A percentile compares a stretch with the other conserved stretches of the same genome.
These are phyloP conservation scores for Strongylocentrotus purpuratus DNA, from an alignment of 35 echinoderm and acorn worm species.

Conservation along the genomic window DNA sequence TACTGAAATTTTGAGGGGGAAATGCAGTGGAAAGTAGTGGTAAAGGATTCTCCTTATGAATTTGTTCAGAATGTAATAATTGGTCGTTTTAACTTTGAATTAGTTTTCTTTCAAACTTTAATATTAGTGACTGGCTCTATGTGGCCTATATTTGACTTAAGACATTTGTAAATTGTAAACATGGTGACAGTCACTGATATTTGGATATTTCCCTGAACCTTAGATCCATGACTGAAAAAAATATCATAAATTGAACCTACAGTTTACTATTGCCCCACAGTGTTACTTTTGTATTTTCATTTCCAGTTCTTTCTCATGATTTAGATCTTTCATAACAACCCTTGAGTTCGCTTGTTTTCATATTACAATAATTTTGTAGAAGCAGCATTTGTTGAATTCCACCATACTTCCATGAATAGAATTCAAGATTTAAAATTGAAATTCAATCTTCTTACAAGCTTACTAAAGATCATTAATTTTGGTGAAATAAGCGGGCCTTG, in stretches of 20 bases:
- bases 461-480: constrained; percentile 14
- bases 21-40: too few relatives aligned
- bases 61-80: too few relatives aligned
- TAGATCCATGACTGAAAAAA: background rate
- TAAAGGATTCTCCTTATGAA: too few relatives aligned
- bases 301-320: background rate
- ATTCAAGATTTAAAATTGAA: background rate
- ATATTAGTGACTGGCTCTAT: too few relatives aligned
- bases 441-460: constrained; percentile 3
- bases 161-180: background rate
- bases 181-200: background rate
- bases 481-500: background rate
- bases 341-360: background rate
- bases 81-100: too few relatives aligned
- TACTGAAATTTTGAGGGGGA: too few relatives aligned
- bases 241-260: background rate
- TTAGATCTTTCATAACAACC: background rate
- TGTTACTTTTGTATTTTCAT: background rate
- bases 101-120: too few relatives aligned
- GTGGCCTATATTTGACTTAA: too few relatives aligned
- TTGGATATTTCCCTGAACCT: background rate
- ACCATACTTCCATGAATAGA: background rate
- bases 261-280: background rate
- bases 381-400: background rate
- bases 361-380: background rate